Evolutionary conservation across 1,140 invertebrate genomes (phyloP).

Genomic region (Aplysia californica): DNA sequence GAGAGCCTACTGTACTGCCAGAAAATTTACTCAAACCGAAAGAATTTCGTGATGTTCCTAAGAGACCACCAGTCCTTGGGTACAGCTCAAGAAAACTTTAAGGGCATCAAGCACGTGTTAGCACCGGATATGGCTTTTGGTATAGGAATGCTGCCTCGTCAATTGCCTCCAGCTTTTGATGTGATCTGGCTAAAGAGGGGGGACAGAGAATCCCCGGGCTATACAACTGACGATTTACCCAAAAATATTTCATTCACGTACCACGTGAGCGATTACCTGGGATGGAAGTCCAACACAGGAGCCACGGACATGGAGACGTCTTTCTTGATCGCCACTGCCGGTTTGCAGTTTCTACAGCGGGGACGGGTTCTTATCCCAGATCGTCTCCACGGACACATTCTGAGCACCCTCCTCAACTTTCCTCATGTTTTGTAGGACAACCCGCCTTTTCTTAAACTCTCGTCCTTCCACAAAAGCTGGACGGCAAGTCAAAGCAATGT

Average conservation of each 20-base stretch:
- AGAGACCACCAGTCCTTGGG: conserved; percentile 36
- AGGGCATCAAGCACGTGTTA: conserved; percentile 21
- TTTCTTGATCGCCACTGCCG: conserved; percentile 23
- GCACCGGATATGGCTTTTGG: conserved; percentile 41
- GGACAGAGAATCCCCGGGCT: conserved; percentile 23
- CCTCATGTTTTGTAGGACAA: conserved; percentile 45
- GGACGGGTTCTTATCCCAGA: conserved; percentile 45
- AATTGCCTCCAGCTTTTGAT: conserved; percentile 27
- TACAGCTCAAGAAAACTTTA: conserved; percentile 28
- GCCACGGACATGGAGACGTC: conserved; percentile 22
- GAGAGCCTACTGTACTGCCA: background rate
- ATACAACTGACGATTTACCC: conserved; percentile 12
- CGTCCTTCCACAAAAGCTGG: conserved; percentile 40
- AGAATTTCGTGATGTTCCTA: conserved; percentile 36
- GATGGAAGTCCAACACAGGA: background rate
- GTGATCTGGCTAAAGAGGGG: conserved; percentile 31
- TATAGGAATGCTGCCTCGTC: conserved; percentile 22
- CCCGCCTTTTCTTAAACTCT: conserved; percentile 32
- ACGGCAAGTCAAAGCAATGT: too few relatives aligned
- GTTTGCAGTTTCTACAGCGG: conserved; percentile 34
- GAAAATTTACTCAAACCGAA: conserved; percentile 28
- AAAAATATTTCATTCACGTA: conserved; percentile 16
- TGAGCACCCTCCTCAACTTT: conserved; percentile 38
- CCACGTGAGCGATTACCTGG: conserved; percentile 24
- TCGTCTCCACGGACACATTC: conserved; percentile 44